Evolutionary conservation across 2,797 vertebrate genomes (phyloP), one percentile per base, ranked within the genome.

Genomic region (Poliocrania exsul): DNA sequence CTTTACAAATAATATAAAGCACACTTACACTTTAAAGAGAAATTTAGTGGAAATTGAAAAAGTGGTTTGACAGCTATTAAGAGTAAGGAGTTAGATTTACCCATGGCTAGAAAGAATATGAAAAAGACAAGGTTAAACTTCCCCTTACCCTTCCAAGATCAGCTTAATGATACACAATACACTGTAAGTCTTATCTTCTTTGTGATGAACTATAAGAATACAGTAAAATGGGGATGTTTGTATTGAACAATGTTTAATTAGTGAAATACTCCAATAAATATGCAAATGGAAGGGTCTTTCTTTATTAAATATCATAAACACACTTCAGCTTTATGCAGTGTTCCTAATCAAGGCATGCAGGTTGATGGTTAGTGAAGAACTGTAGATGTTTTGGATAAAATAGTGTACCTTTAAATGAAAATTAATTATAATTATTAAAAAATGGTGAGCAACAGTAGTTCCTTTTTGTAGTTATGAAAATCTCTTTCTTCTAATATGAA

Each of bases 211-310:
- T 42, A 11, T 18, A 82, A 77, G 44, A 82, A 86, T 79, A 42
- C 6, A 64, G 21, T 53, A 65, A 87, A 94, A 93, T 65, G 10
- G 13, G 16, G 5, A 81, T 42, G 12, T 71, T 75, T 90, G 25
- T 28, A 37, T 47, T 93, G 37, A 16, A 77, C 16, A 67, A 78
- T 83, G 35, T 77, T 93, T 92, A 88, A 92, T 92, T 90, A 13
- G 81, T 88, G 2, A 89, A 73, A 54, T 67, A 20, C 11, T 78
- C 2, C 3, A 87, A 90, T 81, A 94, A 65, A 74, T 83, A 88
- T 83, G 53, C n/a, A 88, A 83, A 91, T 58, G 1, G 5, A 49
- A 88, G 24, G 2, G 4, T 58, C 6, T 83, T 78, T 78, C 57
- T 79, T 10, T 69, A 69, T 88, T 91, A 81, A 40, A 72, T 61